Percentiles rank a stretch among this genome's conserved stretches.
These are phyloP conservation scores for Lacerta bilineata DNA, from an alignment of 2,797 vertebrate genomes.

Conservation along the genomic window DNA sequence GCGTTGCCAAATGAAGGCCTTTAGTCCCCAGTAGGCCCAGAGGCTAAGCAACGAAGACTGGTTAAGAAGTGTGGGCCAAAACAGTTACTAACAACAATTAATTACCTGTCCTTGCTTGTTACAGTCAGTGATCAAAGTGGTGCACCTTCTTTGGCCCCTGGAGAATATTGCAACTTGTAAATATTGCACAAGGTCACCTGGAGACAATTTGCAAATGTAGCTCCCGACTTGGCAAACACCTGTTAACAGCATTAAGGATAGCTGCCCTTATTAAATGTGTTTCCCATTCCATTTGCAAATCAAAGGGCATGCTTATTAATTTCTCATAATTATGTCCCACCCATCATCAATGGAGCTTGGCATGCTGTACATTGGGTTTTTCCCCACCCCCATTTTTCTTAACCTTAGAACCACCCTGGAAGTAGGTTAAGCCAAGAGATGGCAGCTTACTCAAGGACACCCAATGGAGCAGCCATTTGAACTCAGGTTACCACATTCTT, in stretches of 20 bases:
- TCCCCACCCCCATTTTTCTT: background rate
- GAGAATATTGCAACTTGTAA: constrained; percentile 44
- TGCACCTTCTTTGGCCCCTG: constrained; percentile 34
- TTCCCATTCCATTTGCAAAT: constrained; percentile 28
- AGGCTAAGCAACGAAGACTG: constrained; percentile 62
- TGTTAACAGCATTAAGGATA: background rate
- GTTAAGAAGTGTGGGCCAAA: constrained; percentile 56
- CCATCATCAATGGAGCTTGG: background rate
- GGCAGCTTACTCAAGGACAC: background rate
- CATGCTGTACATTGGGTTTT: background rate
- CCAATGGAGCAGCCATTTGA: background rate
- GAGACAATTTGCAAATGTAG: background rate
- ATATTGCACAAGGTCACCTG: constrained; percentile 53
- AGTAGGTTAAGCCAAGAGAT: background rate
- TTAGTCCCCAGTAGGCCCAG: constrained; percentile 63
- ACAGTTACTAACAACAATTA: constrained; percentile 69
- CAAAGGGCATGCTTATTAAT: background rate
- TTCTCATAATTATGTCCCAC: background rate
- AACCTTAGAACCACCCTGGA: background rate
- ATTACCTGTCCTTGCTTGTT: constrained; percentile 64
- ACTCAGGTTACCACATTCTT: background rate
- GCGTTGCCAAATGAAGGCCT: constrained; percentile 62
- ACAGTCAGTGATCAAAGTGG: constrained; percentile 67
- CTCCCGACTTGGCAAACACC: constrained; percentile 26
- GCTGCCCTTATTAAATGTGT: background rate